Base-by-base conservation (phyloP, 2,888 invertebrate genomes). In the Drosophila percnosoma region DNA sequence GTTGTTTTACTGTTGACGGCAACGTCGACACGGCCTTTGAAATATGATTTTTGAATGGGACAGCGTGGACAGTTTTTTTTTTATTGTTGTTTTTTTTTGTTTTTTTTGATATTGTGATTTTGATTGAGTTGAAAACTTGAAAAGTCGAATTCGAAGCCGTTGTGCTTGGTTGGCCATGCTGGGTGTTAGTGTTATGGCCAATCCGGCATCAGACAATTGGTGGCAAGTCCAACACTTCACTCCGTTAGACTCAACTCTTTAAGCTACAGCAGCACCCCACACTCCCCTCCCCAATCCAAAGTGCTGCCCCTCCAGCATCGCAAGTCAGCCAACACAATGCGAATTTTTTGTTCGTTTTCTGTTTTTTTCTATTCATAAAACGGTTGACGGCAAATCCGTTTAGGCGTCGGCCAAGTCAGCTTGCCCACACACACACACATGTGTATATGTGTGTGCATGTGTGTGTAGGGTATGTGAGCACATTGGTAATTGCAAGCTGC, bases 21-120 rank as follows among this genome's bases (percentile, higher is more conserved):
- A 64, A 69, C 71, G 78, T 77, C 82, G 73, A 78, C 80, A 75
- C 75, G 76, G 81, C 78, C 80, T 77, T 80, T 80, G 74, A 79
- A 68, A 70, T 82, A 78, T 68, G 59, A 73, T 79, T 79, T 45
- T 83, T 73, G 80, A 75, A 82, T 82, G 72, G 68, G 57, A 62
- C 42, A 65, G 68, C 73, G 83, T 84, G 84, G 87, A 83, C 83
- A 87, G 75, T 83, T 82, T 82, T 69, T 59, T 54, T n/a, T n/a
- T n/a, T 45, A 6, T 21, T 11, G 13, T 82, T 82, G 71, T 31
- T 29, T 51, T 87, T 80, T 27, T 2, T 24, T 24, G n/a, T 24
- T 79, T 67, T 49, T 57, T 24, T 45, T 2, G 52, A 72, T 67
- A 69, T 69, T 45, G 29, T 55, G 53, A 61, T 72, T 83, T 85